Evolutionary conservation across 2,888 invertebrate species (phyloP).

Genomic region (Teleiodes luculella): DNA sequence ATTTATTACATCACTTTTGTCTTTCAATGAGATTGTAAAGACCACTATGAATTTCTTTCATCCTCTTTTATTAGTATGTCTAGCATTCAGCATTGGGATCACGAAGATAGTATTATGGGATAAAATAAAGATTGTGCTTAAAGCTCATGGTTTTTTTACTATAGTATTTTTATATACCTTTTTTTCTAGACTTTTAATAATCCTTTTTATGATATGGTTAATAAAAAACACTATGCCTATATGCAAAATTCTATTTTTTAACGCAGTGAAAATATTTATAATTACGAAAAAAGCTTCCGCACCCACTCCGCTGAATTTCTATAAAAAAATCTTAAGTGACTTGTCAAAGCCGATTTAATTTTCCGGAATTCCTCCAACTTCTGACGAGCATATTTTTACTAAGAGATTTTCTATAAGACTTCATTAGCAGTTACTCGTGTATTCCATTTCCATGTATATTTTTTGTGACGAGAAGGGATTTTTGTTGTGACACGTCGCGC

Average conservation of each 20-base stretch:
- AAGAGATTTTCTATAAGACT: slow-evolving; percentile 1
- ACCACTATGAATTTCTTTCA: slow-evolving; percentile 13
- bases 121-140: too few relatives aligned
- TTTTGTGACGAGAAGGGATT: slow-evolving; percentile 6
- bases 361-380: background rate
- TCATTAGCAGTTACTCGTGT: slow-evolving; percentile 1
- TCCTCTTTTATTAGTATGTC: slow-evolving; percentile 4
- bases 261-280: background rate
- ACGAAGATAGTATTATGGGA: background rate
- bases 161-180: too few relatives aligned
- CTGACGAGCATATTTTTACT: background rate
- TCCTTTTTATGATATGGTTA: too few relatives aligned
- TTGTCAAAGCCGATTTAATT: background rate
- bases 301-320: background rate
- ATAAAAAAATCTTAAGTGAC: background rate
- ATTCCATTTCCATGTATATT: slow-evolving; percentile 6
- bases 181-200: too few relatives aligned
- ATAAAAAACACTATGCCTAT: too few relatives aligned
- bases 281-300: background rate
- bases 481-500: background rate
- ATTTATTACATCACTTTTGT: slow-evolving; percentile 21
- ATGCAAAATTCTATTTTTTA: too few relatives aligned
- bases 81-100: slow-evolving; percentile 3
- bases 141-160: too few relatives aligned
- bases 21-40: slow-evolving; percentile 15